Percentiles rank a stretch among this genome's conserved stretches.
phyloP scores from a whole-genome alignment of 1,140 invertebrate species.

The Gyrodactylus bullatarudis region DNA sequence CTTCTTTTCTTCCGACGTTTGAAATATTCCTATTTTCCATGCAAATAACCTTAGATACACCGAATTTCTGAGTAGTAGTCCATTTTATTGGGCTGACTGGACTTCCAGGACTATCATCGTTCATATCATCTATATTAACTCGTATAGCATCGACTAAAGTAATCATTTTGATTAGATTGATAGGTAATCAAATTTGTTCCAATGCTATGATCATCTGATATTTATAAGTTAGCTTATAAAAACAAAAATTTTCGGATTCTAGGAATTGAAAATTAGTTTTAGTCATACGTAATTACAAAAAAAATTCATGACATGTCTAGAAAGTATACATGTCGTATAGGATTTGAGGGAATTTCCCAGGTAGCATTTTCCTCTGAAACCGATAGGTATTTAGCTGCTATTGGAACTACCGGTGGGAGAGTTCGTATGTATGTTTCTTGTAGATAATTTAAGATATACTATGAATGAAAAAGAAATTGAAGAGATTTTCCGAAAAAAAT shows the following conservation, averaged over 20 bases:
- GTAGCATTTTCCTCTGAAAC: neutral
- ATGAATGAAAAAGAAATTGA: neutral
- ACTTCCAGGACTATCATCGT: neutral
- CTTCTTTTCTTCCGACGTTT: neutral
- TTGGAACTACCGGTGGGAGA: neutral
- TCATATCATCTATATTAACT: neutral
- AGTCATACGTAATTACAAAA: too few relatives aligned
- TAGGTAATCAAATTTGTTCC: neutral
- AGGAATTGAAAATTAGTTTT: too few relatives aligned
- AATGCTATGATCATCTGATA: neutral
- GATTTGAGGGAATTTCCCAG: neutral
- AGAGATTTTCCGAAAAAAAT: neutral
- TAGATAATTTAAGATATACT: neutral
- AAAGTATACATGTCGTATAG: neutral
- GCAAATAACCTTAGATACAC: neutral
- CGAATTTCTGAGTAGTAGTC: neutral
- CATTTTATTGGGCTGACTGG: neutral
- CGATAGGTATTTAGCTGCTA: neutral
- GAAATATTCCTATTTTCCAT: neutral
- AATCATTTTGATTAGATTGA: neutral
- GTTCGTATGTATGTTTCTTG: neutral
- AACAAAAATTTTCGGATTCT: too few relatives aligned
- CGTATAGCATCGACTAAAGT: neutral
- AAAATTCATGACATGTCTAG: too few relatives aligned
- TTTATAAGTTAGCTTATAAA: too few relatives aligned